Evolutionary conservation across 2,888 invertebrate species (phyloP).

Genomic region (Bombylius discolor): DNA sequence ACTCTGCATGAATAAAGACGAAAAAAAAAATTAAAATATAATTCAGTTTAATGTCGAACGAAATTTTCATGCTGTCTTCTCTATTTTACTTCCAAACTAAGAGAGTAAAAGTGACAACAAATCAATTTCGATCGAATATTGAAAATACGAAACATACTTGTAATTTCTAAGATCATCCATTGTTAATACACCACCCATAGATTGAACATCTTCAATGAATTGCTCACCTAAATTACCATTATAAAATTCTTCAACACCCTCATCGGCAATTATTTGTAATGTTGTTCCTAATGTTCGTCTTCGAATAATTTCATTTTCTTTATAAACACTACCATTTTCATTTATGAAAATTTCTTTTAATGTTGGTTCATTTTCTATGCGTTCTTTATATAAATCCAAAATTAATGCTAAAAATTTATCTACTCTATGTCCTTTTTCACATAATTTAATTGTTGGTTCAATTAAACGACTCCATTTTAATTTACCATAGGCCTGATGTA

Average conservation of each 20-base stretch:
- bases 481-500: slow-evolving; percentile 58
- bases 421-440: slow-evolving; percentile 56
- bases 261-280: slow-evolving; percentile 49
- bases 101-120: no score
- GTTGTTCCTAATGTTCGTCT: slow-evolving; percentile 56
- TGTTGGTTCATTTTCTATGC: slow-evolving; percentile 46
- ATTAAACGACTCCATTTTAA: slow-evolving; percentile 70
- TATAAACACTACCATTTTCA: slow-evolving; percentile 43
- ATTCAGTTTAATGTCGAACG: no score
- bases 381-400: slow-evolving; percentile 38
- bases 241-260: slow-evolving; percentile 60
- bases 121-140: not conserved
- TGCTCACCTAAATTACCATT: slow-evolving; percentile 51
- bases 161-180: slow-evolving; percentile 62
- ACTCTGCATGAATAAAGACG: not conserved
- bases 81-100: no score
- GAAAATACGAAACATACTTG: slow-evolving; percentile 39
- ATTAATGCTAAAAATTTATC: slow-evolving; percentile 51
- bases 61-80: no score
- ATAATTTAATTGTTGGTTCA: slow-evolving; percentile 62
- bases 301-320: slow-evolving; percentile 50
- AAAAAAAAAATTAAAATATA: not conserved
- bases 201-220: slow-evolving; percentile 53
- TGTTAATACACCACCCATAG: slow-evolving; percentile 62
- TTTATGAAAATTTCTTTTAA: slow-evolving; percentile 47